A percentile compares a stretch with the other conserved stretches of the same genome.
phyloP scores from a whole-genome alignment of 2,888 invertebrate species.

The Drosophila paranaensis region DNA sequence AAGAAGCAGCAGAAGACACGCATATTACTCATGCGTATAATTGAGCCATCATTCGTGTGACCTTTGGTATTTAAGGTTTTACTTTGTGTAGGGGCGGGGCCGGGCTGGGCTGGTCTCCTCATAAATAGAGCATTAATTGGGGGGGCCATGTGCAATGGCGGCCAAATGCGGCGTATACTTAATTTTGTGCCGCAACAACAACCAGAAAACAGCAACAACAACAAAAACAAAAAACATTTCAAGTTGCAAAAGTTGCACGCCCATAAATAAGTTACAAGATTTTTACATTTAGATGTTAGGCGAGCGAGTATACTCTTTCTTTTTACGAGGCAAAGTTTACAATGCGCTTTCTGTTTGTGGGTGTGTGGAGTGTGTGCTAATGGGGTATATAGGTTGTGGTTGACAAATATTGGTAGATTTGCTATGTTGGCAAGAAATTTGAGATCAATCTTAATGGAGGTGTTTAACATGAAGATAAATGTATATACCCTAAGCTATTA shows the following conservation, averaged over 20 bases:
- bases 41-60: slow-evolving; percentile 54
- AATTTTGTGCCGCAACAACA: slow-evolving; percentile 21
- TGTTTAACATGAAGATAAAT: too few species aligned
- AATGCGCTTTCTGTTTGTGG: neutral
- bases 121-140: slow-evolving; percentile 68
- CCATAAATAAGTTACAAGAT: slow-evolving; percentile 67
- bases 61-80: slow-evolving; percentile 46
- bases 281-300: slow-evolving; percentile 61
- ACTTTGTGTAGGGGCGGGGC: neutral
- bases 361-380: neutral
- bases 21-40: slow-evolving; percentile 68
- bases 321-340: slow-evolving; percentile 49
- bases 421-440: too few species aligned
- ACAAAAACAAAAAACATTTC: slow-evolving; percentile 20
- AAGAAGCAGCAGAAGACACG: slow-evolving; percentile 33
- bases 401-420: neutral
- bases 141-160: slow-evolving; percentile 40
- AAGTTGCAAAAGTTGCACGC: slow-evolving; percentile 29
- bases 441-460: too few species aligned
- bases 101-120: slow-evolving; percentile 16
- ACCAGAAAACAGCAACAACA: neutral
- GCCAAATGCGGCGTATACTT: slow-evolving; percentile 35
- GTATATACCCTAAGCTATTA: neutral
- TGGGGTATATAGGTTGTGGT: slow-evolving; percentile 4
- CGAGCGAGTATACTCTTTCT: slow-evolving; percentile 11